Evolutionary conservation across 1,140 invertebrate species (phyloP).

Genomic region (Drosophila parabipectinata): DNA sequence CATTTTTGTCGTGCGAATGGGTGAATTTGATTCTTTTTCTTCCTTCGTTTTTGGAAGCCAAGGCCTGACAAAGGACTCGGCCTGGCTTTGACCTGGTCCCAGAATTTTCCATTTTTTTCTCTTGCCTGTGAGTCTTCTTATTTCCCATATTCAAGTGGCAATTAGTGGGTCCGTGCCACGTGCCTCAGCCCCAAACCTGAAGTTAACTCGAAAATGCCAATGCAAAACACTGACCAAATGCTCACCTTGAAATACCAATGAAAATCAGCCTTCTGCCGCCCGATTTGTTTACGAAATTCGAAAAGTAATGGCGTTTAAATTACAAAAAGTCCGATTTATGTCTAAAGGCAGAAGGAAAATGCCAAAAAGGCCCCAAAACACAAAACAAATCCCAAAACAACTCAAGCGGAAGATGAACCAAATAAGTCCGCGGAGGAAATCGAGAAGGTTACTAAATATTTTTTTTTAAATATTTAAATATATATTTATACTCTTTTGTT

Average conservation of each 20-base stretch:
- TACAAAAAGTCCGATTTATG: constrained; percentile 55
- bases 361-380: constrained; percentile 17
- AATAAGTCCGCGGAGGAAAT: not conserved
- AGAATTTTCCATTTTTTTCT: constrained; percentile 4
- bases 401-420: constrained; percentile 15
- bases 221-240: constrained; percentile 12
- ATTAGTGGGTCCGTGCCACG: constrained; percentile 55
- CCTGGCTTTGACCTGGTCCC: constrained; percentile 41
- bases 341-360: constrained; percentile 14
- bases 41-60: constrained; percentile 18
- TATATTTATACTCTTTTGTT: not conserved
- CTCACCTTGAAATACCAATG: constrained; percentile 63
- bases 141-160: constrained; percentile 57
- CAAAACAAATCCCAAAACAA: constrained; percentile 21
- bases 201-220: constrained; percentile 60
- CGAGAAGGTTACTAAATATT: not conserved
- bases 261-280: constrained; percentile 25
- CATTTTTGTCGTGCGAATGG: constrained; percentile 31
- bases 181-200: constrained; percentile 15
- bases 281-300: constrained; percentile 64
- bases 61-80: constrained; percentile 33
- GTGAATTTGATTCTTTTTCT: constrained; percentile 47
- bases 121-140: constrained; percentile 4
- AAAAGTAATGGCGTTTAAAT: constrained; percentile 78
- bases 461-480: not conserved